phyloP scores from a whole-genome alignment of 2,113 vertebrate genomes.

The Alces alces region DNA sequence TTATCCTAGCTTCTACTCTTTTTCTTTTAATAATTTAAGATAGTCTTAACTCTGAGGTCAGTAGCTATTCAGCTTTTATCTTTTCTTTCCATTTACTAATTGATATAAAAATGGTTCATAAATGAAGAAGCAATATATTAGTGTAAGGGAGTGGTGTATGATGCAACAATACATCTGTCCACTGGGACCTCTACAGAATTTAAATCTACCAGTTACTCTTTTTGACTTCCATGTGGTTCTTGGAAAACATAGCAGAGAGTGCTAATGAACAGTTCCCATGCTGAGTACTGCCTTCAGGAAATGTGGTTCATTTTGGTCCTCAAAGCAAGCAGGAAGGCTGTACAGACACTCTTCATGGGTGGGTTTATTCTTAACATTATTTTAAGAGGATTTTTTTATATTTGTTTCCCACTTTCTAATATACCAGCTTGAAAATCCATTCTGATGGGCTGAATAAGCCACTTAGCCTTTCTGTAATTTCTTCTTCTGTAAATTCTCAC shows the following conservation, averaged over 20 bases:
- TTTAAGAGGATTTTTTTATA: not conserved
- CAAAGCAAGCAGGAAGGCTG: not conserved
- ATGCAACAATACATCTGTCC: not conserved
- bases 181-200: not conserved
- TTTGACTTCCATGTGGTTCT: not conserved
- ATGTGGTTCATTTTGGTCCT: not conserved
- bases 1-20: not conserved
- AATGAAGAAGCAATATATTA: not conserved
- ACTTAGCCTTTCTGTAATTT: not conserved
- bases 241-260: not conserved
- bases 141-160: not conserved
- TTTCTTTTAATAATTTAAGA: not conserved
- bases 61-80: not conserved
- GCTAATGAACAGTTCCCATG: not conserved
- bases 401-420: not conserved
- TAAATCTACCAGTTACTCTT: not conserved
- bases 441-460: not conserved
- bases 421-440: not conserved
- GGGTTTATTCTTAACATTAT: not conserved
- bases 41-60: not conserved
- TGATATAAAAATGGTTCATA: not conserved
- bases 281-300: not conserved
- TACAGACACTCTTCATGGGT: not conserved
- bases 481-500: conserved; percentile 17
- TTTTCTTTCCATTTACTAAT: not conserved